Percentiles rank a stretch among this genome's conserved stretches.
These are phyloP conservation scores for Chauna torquata DNA, from an alignment of 2,113 vertebrate species.

Conservation along the genomic window DNA sequence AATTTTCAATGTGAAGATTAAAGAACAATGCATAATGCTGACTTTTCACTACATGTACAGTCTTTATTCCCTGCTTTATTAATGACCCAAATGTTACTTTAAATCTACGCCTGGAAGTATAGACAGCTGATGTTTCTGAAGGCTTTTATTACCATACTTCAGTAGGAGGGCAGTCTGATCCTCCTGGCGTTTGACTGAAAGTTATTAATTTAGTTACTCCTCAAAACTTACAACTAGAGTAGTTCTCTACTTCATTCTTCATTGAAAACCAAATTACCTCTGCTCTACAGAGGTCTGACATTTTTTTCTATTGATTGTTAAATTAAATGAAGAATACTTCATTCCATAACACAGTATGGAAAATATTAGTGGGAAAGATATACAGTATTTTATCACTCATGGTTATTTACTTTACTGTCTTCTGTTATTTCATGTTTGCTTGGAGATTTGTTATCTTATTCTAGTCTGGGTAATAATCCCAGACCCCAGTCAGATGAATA, in stretches of 20 bases:
- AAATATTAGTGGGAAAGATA: neutral
- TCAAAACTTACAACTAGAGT: neutral
- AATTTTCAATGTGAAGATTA: conserved; percentile 35
- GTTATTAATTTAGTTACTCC: neutral
- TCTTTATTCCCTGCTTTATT: neutral
- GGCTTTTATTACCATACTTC: neutral
- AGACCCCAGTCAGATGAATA: neutral
- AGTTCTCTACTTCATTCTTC: neutral
- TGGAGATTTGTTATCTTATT: neutral
- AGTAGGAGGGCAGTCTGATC: neutral
- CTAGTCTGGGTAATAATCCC: neutral
- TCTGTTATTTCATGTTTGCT: neutral
- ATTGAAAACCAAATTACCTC: neutral
- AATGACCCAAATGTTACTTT: neutral
- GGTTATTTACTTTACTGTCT: neutral
- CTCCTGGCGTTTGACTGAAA: neutral
- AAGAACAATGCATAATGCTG: neutral
- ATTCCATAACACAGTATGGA: neutral
- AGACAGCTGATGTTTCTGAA: neutral
- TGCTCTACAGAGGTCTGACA: neutral
- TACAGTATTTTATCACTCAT: neutral
- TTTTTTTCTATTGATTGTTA: neutral
- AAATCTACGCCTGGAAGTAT: neutral
- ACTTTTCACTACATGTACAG: conserved; percentile 7
- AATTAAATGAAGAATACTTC: neutral